phyloP scores from a whole-genome alignment of 2,113 vertebrate species.

The Rhadina sibilatrix region DNA sequence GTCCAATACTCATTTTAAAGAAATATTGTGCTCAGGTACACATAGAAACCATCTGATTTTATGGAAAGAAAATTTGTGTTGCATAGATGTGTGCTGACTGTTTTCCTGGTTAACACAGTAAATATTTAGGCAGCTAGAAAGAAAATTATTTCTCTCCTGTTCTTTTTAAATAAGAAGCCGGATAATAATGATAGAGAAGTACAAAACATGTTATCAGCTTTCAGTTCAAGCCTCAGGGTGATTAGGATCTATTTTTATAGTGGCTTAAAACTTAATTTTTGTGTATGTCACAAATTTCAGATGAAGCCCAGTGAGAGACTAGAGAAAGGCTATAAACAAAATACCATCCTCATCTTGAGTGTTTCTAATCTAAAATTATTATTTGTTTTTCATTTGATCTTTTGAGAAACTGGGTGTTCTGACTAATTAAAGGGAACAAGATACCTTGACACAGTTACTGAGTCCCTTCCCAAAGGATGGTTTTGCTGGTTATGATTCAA shows the following conservation, averaged over 20 bases:
- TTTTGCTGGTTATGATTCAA: not conserved
- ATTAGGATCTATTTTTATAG: not conserved
- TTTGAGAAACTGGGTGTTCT: not conserved
- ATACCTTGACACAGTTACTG: not conserved
- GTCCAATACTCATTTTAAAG: not conserved
- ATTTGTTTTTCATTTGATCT: not conserved
- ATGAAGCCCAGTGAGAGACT: not conserved
- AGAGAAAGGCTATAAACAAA: not conserved
- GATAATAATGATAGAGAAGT: not conserved
- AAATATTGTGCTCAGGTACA: not conserved
- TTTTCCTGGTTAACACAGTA: not conserved
- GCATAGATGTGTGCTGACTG: not conserved
- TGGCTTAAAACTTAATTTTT: not conserved
- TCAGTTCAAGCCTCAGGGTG: not conserved
- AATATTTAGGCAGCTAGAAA: not conserved
- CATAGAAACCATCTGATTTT: not conserved
- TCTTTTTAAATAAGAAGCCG: not conserved
- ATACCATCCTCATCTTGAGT: not conserved
- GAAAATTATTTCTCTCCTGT: not conserved
- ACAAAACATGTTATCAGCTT: not conserved
- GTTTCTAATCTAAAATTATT: not conserved
- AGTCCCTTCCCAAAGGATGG: not conserved
- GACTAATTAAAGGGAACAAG: not conserved
- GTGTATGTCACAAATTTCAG: not conserved
- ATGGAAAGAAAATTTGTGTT: not conserved